Evolutionary conservation across 2,888 invertebrate genomes (phyloP).

Genomic region (Oxystoma pomonae): DNA sequence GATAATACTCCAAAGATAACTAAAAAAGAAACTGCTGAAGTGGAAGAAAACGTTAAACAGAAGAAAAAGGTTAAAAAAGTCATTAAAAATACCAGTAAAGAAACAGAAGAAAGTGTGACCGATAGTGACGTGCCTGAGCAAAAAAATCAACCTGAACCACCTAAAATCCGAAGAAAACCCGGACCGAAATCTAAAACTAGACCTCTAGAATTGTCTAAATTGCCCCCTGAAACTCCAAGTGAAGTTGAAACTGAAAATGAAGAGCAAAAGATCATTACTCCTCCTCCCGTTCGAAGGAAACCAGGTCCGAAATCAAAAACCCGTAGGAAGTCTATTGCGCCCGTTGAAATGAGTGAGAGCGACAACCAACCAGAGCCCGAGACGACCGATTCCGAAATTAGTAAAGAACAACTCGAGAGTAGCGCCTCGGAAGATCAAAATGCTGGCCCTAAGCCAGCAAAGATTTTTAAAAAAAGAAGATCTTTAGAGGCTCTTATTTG

Average conservation of each 20-base stretch:
- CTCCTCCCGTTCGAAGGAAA: conserved; percentile 22
- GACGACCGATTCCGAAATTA: neutral
- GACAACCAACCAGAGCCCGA: conserved; percentile 10
- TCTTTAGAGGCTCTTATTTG: conserved; percentile 33
- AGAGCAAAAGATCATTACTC: conserved; percentile 1
- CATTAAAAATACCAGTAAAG: no score
- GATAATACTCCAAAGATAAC: neutral
- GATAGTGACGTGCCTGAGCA: conserved; percentile 6
- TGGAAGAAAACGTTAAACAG: neutral
- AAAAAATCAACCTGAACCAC: conserved; percentile 4
- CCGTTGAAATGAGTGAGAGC: neutral
- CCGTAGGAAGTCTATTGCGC: conserved; percentile 14
- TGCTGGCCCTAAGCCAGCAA: conserved; percentile 5
- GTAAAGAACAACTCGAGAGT: neutral
- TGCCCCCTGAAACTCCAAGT: neutral
- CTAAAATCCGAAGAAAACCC: conserved; percentile 10
- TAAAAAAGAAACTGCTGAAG: neutral
- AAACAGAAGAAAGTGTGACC: neutral
- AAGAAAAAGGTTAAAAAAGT: neutral
- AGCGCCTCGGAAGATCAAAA: neutral
- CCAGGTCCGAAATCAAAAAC: conserved; percentile 21
- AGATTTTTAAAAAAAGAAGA: conserved; percentile 25
- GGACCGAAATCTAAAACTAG: conserved; percentile 18
- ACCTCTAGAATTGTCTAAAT: no score
- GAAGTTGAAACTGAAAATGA: neutral